Conservation (phyloP, 2,797 vertebrate species). For the Trachurus trachurus region DNA sequence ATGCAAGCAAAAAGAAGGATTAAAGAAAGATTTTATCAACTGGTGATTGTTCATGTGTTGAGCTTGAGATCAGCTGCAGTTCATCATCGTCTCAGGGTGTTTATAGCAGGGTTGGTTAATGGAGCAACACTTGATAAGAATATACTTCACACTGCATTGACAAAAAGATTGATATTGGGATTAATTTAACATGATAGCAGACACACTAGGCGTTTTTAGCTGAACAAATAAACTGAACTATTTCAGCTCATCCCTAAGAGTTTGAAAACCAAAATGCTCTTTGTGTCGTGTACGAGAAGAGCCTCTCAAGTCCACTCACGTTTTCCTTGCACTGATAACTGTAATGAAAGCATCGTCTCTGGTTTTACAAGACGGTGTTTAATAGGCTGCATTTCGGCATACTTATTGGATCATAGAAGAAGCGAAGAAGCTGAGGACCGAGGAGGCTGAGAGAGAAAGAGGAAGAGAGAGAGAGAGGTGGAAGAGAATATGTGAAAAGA, state of each 20-base stretch:
- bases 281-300: neutral
- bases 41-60: conserved; percentile 53
- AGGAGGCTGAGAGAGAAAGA: neutral
- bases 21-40: conserved; percentile 41
- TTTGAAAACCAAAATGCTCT: conserved; percentile 6
- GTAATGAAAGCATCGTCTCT: conserved; percentile 43
- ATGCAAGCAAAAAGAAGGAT: conserved; percentile 41
- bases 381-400: conserved; percentile 33
- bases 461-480: neutral
- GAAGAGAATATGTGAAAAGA: conserved; percentile 1
- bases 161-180: conserved; percentile 11
- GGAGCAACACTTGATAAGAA: conserved; percentile 25
- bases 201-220: conserved; percentile 7
- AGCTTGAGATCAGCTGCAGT: conserved; percentile 44
- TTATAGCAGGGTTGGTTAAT: conserved; percentile 29
- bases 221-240: neutral
- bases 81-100: conserved; percentile 33
- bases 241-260: conserved; percentile 2
- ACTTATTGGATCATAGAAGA: conserved; percentile 38
- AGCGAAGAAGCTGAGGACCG: neutral
- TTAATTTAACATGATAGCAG: conserved; percentile 18
- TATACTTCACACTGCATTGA: neutral
- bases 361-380: conserved; percentile 48
- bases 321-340: conserved; percentile 38
- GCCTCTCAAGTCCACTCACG: conserved; percentile 25